These are phyloP conservation scores for Panagrolaimus sp. DNA, from an alignment of 1,140 invertebrate species.

Conservation along the genomic window DNA sequence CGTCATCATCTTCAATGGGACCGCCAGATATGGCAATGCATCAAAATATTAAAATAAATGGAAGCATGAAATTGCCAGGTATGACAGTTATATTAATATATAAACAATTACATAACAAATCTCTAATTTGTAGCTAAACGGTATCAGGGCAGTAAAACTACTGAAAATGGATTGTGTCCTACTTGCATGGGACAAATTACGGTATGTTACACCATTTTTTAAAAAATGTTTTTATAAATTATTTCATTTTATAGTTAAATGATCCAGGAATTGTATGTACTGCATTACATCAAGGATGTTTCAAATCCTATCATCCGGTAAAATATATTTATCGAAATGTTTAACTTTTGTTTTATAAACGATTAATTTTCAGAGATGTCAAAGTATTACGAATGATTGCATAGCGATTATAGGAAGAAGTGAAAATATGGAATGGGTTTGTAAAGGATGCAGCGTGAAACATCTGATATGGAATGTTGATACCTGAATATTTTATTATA, in stretches of 20 bases:
- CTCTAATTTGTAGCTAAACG: neutral
- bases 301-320: neutral
- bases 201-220: neutral
- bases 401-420: neutral
- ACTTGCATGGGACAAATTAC: neutral
- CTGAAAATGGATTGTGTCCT: neutral
- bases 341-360: neutral
- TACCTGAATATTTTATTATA: no score
- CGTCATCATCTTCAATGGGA: neutral
- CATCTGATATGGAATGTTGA: no score
- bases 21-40: neutral
- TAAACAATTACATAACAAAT: neutral
- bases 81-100: neutral
- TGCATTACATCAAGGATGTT: slow-evolving; percentile 4
- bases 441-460: neutral
- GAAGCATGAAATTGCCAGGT: neutral
- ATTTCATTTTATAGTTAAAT: neutral
- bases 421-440: slow-evolving; percentile 9
- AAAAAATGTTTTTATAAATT: neutral
- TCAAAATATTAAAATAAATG: neutral
- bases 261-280: neutral
- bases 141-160: neutral
- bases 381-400: neutral
- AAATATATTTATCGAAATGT: neutral
- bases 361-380: neutral